phyloP scores from a whole-genome alignment of 2,888 invertebrate genomes.

The Trichogramma dendrolimi region DNA sequence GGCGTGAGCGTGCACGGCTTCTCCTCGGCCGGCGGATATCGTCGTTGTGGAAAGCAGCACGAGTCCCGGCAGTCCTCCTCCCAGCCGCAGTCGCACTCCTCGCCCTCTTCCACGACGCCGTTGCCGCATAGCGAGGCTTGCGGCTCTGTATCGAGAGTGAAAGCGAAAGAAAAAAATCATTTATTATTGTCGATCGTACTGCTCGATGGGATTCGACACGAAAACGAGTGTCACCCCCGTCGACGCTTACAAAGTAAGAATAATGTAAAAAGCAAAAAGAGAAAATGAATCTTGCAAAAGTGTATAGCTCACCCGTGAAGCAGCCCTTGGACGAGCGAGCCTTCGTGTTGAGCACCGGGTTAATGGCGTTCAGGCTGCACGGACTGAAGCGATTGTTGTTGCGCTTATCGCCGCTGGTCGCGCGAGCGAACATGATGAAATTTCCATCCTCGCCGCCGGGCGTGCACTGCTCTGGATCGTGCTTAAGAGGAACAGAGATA shows the following conservation, averaged over 20 bases:
- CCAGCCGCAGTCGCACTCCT: slow-evolving; percentile 99
- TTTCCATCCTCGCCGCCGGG: slow-evolving; percentile 96
- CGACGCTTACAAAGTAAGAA: too few relatives aligned
- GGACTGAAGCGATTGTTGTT: slow-evolving; percentile 94
- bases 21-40: slow-evolving; percentile 71
- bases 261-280: too few relatives aligned
- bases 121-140: slow-evolving; percentile 96
- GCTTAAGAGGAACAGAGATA: slow-evolving; percentile 58
- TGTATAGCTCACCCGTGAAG: slow-evolving; percentile 69
- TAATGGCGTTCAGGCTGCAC: slow-evolving; percentile 88
- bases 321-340: slow-evolving; percentile 87
- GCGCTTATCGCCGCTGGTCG: slow-evolving; percentile 94
- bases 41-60: slow-evolving; percentile 89
- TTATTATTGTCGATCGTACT: not conserved
- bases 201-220: slow-evolving; percentile 1
- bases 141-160: slow-evolving; percentile 62
- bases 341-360: slow-evolving; percentile 87
- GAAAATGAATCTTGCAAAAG: too few relatives aligned
- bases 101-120: slow-evolving; percentile 93
- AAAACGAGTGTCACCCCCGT: too few relatives aligned
- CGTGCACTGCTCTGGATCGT: slow-evolving; percentile 90
- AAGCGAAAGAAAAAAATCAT: not conserved
- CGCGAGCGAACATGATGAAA: slow-evolving; percentile 98
- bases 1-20: slow-evolving; percentile 84
- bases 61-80: slow-evolving; percentile 91